Conservation (phyloP, 2,797 vertebrate species). For the Xerus rutilus region DNA sequence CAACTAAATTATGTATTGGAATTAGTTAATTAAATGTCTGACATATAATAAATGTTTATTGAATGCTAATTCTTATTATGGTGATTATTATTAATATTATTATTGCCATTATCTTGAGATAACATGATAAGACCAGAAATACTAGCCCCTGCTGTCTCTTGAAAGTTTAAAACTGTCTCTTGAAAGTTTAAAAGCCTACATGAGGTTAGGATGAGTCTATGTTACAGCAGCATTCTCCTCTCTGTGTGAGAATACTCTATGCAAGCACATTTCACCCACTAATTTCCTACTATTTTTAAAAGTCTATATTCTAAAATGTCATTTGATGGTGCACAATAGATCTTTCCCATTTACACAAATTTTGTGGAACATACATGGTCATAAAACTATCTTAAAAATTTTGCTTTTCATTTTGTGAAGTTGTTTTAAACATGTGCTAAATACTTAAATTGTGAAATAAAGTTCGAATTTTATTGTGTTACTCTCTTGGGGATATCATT, state of each 20-base stretch:
- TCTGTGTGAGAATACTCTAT: background rate
- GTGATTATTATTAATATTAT: background rate
- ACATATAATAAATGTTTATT: background rate
- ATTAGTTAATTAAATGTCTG: background rate
- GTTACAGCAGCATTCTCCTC: accelerated
- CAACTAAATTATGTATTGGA: conserved; percentile 42
- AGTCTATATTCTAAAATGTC: background rate
- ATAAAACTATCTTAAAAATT: background rate
- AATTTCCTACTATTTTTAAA: background rate
- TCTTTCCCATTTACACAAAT: conserved; percentile 45
- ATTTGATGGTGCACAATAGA: background rate
- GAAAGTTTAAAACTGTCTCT: background rate
- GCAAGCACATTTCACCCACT: background rate
- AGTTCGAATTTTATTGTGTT: conserved; percentile 37
- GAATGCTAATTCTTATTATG: background rate
- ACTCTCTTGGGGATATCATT: background rate
- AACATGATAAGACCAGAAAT: background rate
- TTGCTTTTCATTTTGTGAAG: background rate
- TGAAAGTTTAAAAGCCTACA: background rate
- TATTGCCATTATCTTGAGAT: background rate
- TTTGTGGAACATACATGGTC: background rate
- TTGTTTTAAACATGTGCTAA: conserved; percentile 51
- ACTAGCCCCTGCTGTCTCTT: background rate
- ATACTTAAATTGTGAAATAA: background rate
- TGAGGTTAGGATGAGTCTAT: background rate